phyloP scores from a whole-genome alignment of 2,797 vertebrate genomes.

The Aphelocoma californica region DNA sequence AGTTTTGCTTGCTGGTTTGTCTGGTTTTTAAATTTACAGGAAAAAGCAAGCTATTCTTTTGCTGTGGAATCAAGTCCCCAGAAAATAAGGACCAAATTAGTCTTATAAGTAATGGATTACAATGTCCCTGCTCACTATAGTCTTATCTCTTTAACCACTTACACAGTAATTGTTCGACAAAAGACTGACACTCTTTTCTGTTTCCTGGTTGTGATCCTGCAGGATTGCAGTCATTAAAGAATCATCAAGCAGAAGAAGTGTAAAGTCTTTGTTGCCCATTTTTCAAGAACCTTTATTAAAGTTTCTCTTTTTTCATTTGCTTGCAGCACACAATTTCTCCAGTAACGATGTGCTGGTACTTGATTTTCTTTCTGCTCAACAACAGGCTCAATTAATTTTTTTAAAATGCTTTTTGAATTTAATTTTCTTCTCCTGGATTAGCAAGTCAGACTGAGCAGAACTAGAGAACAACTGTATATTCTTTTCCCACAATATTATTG shows the following conservation, averaged over 20 bases:
- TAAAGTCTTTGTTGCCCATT: neutral
- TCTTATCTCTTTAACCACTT: slow-evolving; percentile 56
- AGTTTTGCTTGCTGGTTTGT: neutral
- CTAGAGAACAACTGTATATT: neutral
- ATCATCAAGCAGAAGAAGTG: slow-evolving; percentile 34
- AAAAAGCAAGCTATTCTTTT: neutral
- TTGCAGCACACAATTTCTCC: neutral
- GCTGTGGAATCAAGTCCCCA: neutral
- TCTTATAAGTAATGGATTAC: slow-evolving; percentile 39
- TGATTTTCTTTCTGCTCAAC: slow-evolving; percentile 15
- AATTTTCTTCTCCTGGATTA: slow-evolving; percentile 17
- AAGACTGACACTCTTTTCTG: slow-evolving; percentile 21
- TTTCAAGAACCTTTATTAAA: slow-evolving; percentile 40
- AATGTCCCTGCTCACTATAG: neutral
- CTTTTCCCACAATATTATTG: neutral
- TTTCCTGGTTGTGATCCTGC: slow-evolving; percentile 48
- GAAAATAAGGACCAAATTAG: slow-evolving; percentile 33
- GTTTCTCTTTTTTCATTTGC: slow-evolving; percentile 35
- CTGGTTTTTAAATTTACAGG: neutral
- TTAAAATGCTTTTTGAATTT: neutral
- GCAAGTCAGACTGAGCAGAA: neutral
- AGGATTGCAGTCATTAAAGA: slow-evolving; percentile 50
- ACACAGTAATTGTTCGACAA: slow-evolving; percentile 25
- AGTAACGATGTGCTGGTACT: neutral
- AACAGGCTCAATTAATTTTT: slow-evolving; percentile 7